Conservation (phyloP, 2,888 invertebrate genomes). For the Amphipyra berbera region DNA sequence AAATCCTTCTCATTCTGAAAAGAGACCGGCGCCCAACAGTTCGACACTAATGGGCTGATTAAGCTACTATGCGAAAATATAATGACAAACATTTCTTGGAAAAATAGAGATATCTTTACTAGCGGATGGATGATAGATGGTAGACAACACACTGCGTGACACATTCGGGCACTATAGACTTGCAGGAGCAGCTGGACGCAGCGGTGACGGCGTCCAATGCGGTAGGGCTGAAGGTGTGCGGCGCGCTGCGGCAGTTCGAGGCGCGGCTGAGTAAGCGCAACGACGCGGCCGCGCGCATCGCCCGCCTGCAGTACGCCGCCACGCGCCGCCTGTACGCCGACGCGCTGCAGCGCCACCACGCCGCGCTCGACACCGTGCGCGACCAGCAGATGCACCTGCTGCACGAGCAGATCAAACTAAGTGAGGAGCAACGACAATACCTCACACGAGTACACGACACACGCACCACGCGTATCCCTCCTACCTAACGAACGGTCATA, state of each 20-base stretch:
- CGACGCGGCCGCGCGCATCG: conserved; percentile 85
- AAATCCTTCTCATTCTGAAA: too few relatives aligned
- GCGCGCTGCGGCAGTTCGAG: conserved; percentile 88
- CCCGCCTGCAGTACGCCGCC: conserved; percentile 84
- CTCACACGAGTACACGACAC: not conserved
- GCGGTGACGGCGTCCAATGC: conserved; percentile 88
- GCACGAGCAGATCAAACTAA: conserved; percentile 89
- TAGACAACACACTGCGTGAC: too few relatives aligned
- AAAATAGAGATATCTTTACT: too few relatives aligned
- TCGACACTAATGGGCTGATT: too few relatives aligned
- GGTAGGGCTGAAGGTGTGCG: conserved; percentile 86
- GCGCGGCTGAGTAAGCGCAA: conserved; percentile 72
- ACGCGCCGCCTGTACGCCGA: conserved; percentile 84
- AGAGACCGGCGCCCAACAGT: too few relatives aligned
- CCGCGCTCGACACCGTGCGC: conserved; percentile 86
- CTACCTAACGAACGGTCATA: too few relatives aligned
- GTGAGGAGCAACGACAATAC: conserved; percentile 69
- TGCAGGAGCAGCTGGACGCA: conserved; percentile 91
- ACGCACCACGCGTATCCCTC: too few relatives aligned
- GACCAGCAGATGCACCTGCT: conserved; percentile 87
- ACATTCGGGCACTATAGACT: conserved; percentile 75
- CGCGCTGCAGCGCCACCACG: conserved; percentile 87
- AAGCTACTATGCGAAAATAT: too few relatives aligned
- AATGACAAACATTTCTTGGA: too few relatives aligned
- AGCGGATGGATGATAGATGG: too few relatives aligned